phyloP scores from a whole-genome alignment of 2,888 invertebrate species.

The Drosophila peninsularis region DNA sequence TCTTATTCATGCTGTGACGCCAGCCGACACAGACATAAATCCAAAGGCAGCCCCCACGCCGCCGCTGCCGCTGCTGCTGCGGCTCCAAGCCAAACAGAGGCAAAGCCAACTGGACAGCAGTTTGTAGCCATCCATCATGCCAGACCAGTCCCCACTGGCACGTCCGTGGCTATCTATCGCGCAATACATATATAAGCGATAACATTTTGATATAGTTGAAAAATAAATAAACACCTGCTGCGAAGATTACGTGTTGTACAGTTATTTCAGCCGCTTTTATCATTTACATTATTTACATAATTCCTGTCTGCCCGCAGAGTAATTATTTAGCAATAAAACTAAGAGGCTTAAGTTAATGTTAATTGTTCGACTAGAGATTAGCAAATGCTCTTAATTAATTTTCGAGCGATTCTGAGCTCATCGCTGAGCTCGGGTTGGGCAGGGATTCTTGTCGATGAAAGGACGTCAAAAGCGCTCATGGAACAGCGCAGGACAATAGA shows the following conservation, averaged over 20 bases:
- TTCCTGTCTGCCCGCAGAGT: not conserved
- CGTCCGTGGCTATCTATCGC: not conserved
- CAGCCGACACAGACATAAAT: constrained; percentile 9
- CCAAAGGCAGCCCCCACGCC: not conserved
- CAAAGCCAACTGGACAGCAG: constrained; percentile 4
- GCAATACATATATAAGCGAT: constrained; percentile 6
- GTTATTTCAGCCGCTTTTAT: not conserved
- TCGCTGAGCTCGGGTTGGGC: too few relatives aligned
- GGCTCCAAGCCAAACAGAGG: too few relatives aligned
- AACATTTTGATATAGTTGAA: constrained; percentile 1
- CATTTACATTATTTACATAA: constrained; percentile 7
- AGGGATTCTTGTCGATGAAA: too few relatives aligned
- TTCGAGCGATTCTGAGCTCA: too few relatives aligned
- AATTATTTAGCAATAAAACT: constrained; percentile 2
- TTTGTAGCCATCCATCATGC: constrained; percentile 39
- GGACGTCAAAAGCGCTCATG: too few relatives aligned
- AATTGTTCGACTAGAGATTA: not conserved
- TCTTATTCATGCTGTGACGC: constrained; percentile 48
- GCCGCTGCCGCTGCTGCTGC: not conserved
- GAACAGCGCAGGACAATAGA: too few relatives aligned
- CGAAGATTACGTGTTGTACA: not conserved
- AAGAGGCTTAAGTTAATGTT: not conserved
- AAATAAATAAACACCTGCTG: constrained; percentile 9
- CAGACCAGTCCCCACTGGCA: constrained; percentile 1
- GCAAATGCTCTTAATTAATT: not conserved